phyloP scores from a whole-genome alignment of 2,888 invertebrate genomes.

The Rotaria magnacalcarata region DNA sequence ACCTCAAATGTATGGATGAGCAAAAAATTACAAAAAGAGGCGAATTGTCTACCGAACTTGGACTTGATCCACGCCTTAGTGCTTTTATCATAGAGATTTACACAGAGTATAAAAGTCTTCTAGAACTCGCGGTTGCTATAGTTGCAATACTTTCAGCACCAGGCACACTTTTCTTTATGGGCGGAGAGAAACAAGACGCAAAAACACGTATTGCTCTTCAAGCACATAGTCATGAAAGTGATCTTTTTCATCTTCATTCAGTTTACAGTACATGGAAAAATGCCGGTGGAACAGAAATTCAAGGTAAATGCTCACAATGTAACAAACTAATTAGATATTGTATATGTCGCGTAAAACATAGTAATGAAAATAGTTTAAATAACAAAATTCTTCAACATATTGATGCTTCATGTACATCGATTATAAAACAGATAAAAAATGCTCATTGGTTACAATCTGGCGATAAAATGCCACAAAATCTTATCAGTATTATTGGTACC shows the following conservation, averaged over 20 bases:
- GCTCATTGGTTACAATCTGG: too few relatives aligned
- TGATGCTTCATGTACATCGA: background rate
- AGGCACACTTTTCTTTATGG: constrained; percentile 8
- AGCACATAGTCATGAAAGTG: constrained; percentile 22
- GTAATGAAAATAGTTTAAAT: constrained; percentile 18
- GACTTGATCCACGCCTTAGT: too few relatives aligned
- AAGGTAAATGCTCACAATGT: background rate
- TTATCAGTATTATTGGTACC: background rate
- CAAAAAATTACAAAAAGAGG: too few relatives aligned
- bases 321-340: background rate
- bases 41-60: too few relatives aligned
- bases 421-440: background rate
- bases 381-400: constrained; percentile 30
- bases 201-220: background rate
- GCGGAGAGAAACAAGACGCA: background rate
- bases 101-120: background rate
- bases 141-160: constrained; percentile 15
- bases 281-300: background rate
- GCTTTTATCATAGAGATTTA: too few relatives aligned
- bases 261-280: background rate
- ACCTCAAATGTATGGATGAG: too few relatives aligned
- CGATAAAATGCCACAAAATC: background rate
- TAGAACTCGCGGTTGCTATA: background rate
- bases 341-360: background rate
- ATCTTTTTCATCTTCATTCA: background rate